Conservation (phyloP, 2,797 vertebrate species). For the Neomorphus geoffroyi region DNA sequence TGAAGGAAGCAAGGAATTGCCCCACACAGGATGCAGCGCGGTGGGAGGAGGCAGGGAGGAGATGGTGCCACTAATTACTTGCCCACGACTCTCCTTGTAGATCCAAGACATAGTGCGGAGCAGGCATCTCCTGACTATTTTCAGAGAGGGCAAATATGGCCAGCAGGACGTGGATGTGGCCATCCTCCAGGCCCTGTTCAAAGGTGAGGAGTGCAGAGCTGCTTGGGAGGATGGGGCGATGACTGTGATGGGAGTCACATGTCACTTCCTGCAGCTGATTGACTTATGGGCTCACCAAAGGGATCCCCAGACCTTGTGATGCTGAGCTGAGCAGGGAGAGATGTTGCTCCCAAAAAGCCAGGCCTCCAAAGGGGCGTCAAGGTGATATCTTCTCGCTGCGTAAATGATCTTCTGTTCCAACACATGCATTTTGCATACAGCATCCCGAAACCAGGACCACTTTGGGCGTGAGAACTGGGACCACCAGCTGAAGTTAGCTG, state of each 20-base stretch:
- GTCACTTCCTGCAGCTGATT: background rate
- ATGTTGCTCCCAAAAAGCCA: background rate
- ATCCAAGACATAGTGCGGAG: conserved; percentile 92
- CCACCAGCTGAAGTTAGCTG: conserved; percentile 91
- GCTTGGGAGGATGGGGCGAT: background rate
- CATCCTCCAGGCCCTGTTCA: conserved; percentile 92
- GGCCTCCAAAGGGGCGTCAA: background rate
- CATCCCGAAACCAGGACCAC: conserved; percentile 81
- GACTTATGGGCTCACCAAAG: background rate
- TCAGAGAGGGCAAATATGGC: conserved; percentile 84
- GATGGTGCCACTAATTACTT: background rate
- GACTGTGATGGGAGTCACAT: background rate
- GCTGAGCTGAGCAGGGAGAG: background rate
- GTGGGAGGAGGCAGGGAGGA: background rate
- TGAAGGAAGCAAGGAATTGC: background rate
- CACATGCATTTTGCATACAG: conserved; percentile 57
- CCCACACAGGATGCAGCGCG: background rate
- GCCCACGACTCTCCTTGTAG: conserved; percentile 63
- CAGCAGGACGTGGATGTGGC: conserved; percentile 92
- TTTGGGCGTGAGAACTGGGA: conserved; percentile 82
- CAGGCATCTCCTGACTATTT: conserved; percentile 88
- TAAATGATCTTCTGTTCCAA: background rate
- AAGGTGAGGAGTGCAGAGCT: conserved; percentile 80
- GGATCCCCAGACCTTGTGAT: background rate
- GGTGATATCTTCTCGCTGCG: fast-evolving